A percentile compares a stretch with the other conserved stretches of the same genome.
Conservation (phyloP, 2,797 vertebrate species). For the Ispidina lecontei region DNA sequence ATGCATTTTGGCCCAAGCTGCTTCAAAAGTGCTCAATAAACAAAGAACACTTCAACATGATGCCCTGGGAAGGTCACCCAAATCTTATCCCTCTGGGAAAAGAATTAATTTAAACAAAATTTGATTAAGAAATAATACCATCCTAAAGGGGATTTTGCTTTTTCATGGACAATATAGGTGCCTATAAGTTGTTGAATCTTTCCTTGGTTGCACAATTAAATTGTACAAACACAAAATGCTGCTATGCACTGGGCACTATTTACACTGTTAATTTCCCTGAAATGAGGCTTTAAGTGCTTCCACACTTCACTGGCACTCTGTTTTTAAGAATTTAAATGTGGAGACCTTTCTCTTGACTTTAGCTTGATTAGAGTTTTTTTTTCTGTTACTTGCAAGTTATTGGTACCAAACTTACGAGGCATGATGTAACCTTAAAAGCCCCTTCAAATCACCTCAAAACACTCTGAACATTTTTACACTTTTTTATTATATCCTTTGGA, state of each 20-base stretch:
- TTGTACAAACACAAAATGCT: background rate
- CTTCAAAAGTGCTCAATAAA: slow-evolving; percentile 31
- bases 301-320: background rate
- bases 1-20: background rate
- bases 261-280: background rate
- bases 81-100: background rate
- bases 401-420: background rate
- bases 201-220: background rate
- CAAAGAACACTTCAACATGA: slow-evolving; percentile 4
- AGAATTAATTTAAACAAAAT: background rate
- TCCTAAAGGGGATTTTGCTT: background rate
- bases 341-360: background rate
- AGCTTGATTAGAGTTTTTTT: background rate
- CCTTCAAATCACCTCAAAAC: background rate
- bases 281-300: background rate
- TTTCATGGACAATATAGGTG: background rate
- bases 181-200: background rate
- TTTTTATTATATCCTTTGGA: background rate
- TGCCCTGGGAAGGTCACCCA: slow-evolving; percentile 13
- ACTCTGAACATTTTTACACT: background rate
- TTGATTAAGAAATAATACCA: slow-evolving; percentile 3
- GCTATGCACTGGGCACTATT: background rate
- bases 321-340: background rate
- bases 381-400: background rate
- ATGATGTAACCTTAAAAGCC: background rate